Conservation (phyloP, 53 echinoderm and acorn worm genomes). For the Paelopatides confundens region DNA sequence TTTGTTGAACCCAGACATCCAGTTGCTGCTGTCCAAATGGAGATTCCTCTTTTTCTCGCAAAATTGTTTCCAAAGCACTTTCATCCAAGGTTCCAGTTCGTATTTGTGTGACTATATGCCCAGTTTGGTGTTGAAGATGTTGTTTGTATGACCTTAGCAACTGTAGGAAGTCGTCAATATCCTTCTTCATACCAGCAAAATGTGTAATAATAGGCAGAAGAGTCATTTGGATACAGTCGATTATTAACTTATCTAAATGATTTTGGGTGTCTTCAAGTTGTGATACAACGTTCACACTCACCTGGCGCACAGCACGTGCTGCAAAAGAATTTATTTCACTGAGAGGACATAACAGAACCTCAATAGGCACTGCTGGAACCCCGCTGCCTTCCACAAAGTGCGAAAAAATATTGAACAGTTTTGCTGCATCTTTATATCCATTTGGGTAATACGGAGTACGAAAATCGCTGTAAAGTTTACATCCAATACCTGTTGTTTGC, state of each 20-base stretch:
- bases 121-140: neutral
- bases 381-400: constrained; percentile 54
- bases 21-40: constrained; percentile 17
- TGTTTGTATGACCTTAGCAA: neutral
- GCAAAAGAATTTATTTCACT: constrained; percentile 50
- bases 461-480: constrained; percentile 65
- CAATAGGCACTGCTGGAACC: constrained; percentile 57
- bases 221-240: constrained; percentile 56
- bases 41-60: constrained; percentile 30
- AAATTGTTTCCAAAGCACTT: neutral
- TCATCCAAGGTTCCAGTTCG: neutral
- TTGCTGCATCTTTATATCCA: constrained; percentile 50
- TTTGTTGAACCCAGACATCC: neutral
- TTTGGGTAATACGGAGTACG: constrained; percentile 28
- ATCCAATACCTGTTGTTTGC: neutral
- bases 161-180: constrained; percentile 31
- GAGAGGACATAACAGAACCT: constrained; percentile 56
- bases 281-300: constrained; percentile 41
- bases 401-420: constrained; percentile 48
- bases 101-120: neutral
- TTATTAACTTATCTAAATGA: constrained; percentile 38
- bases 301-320: constrained; percentile 46
- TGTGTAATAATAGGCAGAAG: neutral
- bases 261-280: constrained; percentile 47
- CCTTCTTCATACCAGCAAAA: constrained; percentile 51